Conservation (phyloP, 2,888 invertebrate species). For the Brenthis daphne region DNA sequence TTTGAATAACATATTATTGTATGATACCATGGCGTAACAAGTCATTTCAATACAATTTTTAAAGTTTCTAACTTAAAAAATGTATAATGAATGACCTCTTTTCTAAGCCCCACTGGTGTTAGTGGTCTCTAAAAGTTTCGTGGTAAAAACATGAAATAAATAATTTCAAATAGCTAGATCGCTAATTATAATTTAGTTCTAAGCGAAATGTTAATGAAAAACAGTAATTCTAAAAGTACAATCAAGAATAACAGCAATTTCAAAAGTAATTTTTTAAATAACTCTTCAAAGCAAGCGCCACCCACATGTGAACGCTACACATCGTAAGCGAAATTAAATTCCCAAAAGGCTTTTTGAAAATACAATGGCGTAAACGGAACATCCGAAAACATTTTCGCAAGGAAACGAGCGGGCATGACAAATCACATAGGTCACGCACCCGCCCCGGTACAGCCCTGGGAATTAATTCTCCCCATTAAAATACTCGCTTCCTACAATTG, state of each 20-base stretch:
- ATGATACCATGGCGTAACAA: too few relatives aligned
- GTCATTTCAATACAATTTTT: too few relatives aligned
- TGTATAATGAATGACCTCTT: too few relatives aligned
- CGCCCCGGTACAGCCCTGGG: conserved; percentile 45
- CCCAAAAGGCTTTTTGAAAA: conserved; percentile 32
- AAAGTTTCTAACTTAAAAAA: too few relatives aligned
- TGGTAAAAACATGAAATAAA: too few relatives aligned
- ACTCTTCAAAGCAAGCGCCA: conserved; percentile 6
- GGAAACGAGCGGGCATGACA: conserved; percentile 46
- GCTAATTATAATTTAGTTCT: too few relatives aligned
- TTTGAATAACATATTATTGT: too few relatives aligned
- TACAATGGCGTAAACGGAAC: conserved; percentile 41
- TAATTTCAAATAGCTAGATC: too few relatives aligned
- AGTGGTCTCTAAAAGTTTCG: too few relatives aligned
- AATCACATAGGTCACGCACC: conserved; percentile 40
- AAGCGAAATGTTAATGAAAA: too few relatives aligned
- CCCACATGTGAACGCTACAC: conserved; percentile 16
- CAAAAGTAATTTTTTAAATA: conserved; percentile 21
- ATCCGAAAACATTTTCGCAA: conserved; percentile 47
- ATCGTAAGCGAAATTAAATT: conserved; percentile 29
- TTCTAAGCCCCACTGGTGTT: too few relatives aligned
- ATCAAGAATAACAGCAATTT: not conserved
- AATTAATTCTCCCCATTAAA: conserved; percentile 56
- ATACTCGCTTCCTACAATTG: conserved; percentile 25
- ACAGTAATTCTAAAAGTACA: too few relatives aligned